A percentile compares a stretch with the other conserved stretches of the same genome.
Evolutionary conservation across 2,888 invertebrate genomes (phyloP).

Genomic region (Tiliacea citrago): DNA sequence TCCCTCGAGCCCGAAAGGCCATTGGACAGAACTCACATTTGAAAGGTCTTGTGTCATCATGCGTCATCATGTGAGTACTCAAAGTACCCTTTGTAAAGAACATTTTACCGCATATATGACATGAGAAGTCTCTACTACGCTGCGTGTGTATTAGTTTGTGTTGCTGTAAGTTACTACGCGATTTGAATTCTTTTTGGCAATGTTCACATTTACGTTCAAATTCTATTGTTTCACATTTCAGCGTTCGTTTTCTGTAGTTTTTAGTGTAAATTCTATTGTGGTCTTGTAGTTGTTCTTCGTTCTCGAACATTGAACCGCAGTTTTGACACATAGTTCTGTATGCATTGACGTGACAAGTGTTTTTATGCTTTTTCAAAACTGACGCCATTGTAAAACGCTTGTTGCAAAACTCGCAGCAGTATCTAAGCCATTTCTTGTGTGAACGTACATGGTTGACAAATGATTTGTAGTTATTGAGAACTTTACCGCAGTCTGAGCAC

Average conservation of each 20-base stretch:
- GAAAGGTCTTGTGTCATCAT: conserved; percentile 83
- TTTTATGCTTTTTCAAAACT: conserved; percentile 78
- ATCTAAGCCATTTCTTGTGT: conserved; percentile 80
- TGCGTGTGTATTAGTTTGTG: conserved; percentile 86
- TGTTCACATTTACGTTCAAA: conserved; percentile 81
- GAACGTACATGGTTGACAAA: conserved; percentile 82
- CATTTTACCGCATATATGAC: conserved; percentile 88
- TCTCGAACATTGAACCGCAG: conserved; percentile 81
- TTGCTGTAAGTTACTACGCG: conserved; percentile 81
- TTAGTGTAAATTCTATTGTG: conserved; percentile 80
- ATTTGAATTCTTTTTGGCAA: conserved; percentile 85
- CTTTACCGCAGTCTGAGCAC: conserved; percentile 83
- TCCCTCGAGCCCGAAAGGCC: conserved; percentile 85
- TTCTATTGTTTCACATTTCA: conserved; percentile 71
- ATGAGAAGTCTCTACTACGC: conserved; percentile 83
- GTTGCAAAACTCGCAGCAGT: conserved; percentile 85
- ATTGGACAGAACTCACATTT: conserved; percentile 86
- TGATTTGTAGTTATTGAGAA: conserved; percentile 75
- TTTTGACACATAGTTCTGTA: conserved; percentile 76
- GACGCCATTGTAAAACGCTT: conserved; percentile 74
- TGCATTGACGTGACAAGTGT: conserved; percentile 69
- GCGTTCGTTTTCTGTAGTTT: conserved; percentile 68
- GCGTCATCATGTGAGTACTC: conserved; percentile 84
- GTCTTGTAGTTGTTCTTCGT: conserved; percentile 78
- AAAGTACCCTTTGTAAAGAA: conserved; percentile 87